Base-by-base conservation (phyloP, 2,888 invertebrate species). In the Junonia oenone region DNA sequence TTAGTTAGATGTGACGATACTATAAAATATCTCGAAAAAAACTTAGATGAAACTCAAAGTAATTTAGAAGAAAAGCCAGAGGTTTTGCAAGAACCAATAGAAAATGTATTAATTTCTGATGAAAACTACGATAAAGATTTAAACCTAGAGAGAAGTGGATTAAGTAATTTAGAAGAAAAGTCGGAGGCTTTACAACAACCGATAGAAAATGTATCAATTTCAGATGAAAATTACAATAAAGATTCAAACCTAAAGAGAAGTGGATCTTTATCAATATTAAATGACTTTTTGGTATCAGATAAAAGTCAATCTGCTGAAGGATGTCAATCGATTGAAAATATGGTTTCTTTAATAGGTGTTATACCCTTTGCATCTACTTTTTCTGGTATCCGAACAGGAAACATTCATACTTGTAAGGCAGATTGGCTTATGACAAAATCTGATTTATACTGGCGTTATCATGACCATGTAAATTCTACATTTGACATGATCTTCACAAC, bases 1-100 rank as follows among this genome's bases (percentile, higher is more conserved):
- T 67, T 85, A 51, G 56, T 73, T 45, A 71, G 78, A 58, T 81
- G 78, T 62, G 81, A 84, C 56, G 37, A 65, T 15, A 11, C 56
- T 29, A n/a, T 40, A 50, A 48, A 40, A 33, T 11, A 45, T 40
- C 35, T 9, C 8, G 35, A 22, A 15, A 51, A 49, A 8, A 50
- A 35, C n/a, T 6, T 31, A 5, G 11, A 19, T 31, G 6, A 19
- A 6, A n/a, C 26, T 13, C 19, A 26, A 19, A 19, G 26, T 29
- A 38, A 38, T 11, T 4, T 13, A 4, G 22, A 13, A n/a, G 43
- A 13, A 26, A 43, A 43, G 19, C 26, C 43, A 13, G 22, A 26
- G 26, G 6, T 22, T 2, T 13, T 11, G n/a, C n/a, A 11, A 1
- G 9, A 17, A 15, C 19, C 38, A n/a, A n/a, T n/a, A n/a, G 43